These are phyloP conservation scores for Brachionus asplanchnoidis DNA, from an alignment of 1,140 invertebrate genomes.

Conservation along the genomic window DNA sequence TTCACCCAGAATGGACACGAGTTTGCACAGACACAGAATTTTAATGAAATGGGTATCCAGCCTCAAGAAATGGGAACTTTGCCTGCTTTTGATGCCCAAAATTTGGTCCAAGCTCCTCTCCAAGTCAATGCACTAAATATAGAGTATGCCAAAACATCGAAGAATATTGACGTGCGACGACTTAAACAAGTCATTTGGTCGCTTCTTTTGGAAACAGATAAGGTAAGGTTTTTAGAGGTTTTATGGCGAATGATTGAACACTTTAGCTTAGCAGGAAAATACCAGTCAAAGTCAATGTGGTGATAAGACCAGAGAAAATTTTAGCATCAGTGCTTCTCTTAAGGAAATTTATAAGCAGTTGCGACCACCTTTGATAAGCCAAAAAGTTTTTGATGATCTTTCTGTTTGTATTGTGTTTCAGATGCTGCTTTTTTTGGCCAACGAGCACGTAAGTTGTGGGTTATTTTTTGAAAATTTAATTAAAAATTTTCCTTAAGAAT, in stretches of 20 bases:
- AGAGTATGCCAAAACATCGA: slow-evolving; percentile 38
- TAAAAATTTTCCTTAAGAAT: not conserved
- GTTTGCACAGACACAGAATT: not conserved
- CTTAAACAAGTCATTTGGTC: slow-evolving; percentile 31
- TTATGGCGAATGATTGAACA: not conserved
- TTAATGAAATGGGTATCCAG: not conserved
- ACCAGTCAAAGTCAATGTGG: not conserved
- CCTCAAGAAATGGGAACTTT: not conserved
- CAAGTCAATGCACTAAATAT: slow-evolving; percentile 35
- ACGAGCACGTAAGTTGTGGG: slow-evolving; percentile 8
- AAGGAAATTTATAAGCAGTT: slow-evolving; percentile 22
- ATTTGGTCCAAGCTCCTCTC: slow-evolving; percentile 12
- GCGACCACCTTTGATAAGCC: not conserved
- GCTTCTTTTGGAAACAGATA: not conserved
- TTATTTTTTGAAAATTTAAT: not conserved
- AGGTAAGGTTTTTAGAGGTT: not conserved
- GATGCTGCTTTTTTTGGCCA: slow-evolving; percentile 24
- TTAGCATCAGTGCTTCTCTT: not conserved
- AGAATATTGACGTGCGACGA: slow-evolving; percentile 31
- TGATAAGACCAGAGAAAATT: not conserved
- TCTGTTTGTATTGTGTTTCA: slow-evolving; percentile 34
- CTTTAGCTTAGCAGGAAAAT: slow-evolving; percentile 32
- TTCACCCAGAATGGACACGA: slow-evolving; percentile 25
- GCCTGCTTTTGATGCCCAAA: not conserved
- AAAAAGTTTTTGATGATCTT: slow-evolving; percentile 36